A percentile compares a stretch with the other conserved stretches of the same genome.
Evolutionary conservation across 1,140 invertebrate species (phyloP).

Genomic region (Drosophila auraria): DNA sequence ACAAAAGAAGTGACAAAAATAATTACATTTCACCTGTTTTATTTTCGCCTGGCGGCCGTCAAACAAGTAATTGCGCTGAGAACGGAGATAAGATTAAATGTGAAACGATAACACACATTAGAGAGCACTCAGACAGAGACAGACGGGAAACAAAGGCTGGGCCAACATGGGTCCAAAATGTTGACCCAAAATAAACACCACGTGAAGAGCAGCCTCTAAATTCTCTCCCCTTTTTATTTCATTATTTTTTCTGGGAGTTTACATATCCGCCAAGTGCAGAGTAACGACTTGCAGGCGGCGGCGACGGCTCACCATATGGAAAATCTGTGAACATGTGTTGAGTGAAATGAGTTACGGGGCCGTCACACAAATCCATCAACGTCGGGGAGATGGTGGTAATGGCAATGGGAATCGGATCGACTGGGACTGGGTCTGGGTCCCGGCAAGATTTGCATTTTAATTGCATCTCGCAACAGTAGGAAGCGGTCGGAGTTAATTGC

Average conservation of each 20-base stretch:
- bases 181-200: slow-evolving; percentile 31
- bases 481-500: slow-evolving; percentile 34
- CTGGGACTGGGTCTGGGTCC: slow-evolving; percentile 14
- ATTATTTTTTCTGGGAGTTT: slow-evolving; percentile 1
- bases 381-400: slow-evolving; percentile 25
- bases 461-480: slow-evolving; percentile 41
- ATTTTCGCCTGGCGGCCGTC: slow-evolving; percentile 14
- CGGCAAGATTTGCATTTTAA: slow-evolving; percentile 44
- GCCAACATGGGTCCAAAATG: slow-evolving; percentile 30
- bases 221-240: slow-evolving; percentile 4
- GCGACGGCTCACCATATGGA: slow-evolving; percentile 56
- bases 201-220: slow-evolving; percentile 18
- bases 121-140: slow-evolving; percentile 1
- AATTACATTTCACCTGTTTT: slow-evolving; percentile 25
- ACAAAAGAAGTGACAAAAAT: slow-evolving; percentile 18
- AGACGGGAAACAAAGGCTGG: slow-evolving; percentile 38
- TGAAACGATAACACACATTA: slow-evolving; percentile 56
- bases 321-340: slow-evolving; percentile 68
- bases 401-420: slow-evolving; percentile 33
- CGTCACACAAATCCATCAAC: slow-evolving; percentile 57
- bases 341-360: slow-evolving; percentile 41
- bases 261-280: slow-evolving; percentile 48
- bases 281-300: slow-evolving; percentile 39
- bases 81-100: slow-evolving; percentile 67
- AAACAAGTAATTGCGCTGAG: slow-evolving; percentile 52